Percentiles rank a stretch among this genome's conserved stretches.
Conservation (phyloP, 2,797 vertebrate genomes). For the Thaleichthys pacificus region DNA sequence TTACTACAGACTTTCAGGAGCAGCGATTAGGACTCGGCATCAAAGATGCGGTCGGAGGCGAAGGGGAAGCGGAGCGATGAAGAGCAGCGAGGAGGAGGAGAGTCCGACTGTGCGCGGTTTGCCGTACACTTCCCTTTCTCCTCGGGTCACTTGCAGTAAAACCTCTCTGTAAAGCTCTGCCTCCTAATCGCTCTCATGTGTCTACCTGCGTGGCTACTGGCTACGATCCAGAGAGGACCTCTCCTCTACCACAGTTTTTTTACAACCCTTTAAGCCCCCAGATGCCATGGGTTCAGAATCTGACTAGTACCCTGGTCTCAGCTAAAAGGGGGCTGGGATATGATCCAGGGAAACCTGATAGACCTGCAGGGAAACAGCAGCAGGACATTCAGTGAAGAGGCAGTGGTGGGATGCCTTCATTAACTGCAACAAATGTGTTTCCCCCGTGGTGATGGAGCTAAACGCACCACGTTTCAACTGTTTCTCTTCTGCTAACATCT, state of each 20-base stretch:
- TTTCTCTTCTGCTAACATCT: no score
- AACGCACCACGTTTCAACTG: no score
- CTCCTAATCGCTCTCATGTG: conserved; percentile 61
- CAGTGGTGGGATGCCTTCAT: neutral
- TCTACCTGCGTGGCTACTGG: conserved; percentile 47
- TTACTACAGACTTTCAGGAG: neutral
- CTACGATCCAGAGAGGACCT: neutral
- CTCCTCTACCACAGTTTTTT: conserved; percentile 5
- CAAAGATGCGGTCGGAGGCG: neutral
- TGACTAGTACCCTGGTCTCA: neutral
- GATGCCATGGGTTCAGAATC: neutral
- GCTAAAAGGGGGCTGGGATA: neutral
- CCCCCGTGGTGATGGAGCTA: neutral
- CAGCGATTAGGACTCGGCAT: neutral
- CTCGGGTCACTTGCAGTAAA: conserved; percentile 28
- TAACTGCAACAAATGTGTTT: neutral
- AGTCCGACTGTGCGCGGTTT: no score
- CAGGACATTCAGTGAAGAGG: neutral
- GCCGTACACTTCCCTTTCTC: conserved; percentile 21
- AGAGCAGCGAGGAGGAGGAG: neutral
- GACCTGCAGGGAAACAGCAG: neutral
- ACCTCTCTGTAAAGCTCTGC: conserved; percentile 37
- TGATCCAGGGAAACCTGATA: neutral
- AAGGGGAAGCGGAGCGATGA: no score
- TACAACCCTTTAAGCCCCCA: conserved; percentile 25